A percentile compares a stretch with the other conserved stretches of the same genome.
These are phyloP conservation scores for Pelobates fuscus DNA, from an alignment of 2,113 vertebrate genomes.

Conservation along the genomic window DNA sequence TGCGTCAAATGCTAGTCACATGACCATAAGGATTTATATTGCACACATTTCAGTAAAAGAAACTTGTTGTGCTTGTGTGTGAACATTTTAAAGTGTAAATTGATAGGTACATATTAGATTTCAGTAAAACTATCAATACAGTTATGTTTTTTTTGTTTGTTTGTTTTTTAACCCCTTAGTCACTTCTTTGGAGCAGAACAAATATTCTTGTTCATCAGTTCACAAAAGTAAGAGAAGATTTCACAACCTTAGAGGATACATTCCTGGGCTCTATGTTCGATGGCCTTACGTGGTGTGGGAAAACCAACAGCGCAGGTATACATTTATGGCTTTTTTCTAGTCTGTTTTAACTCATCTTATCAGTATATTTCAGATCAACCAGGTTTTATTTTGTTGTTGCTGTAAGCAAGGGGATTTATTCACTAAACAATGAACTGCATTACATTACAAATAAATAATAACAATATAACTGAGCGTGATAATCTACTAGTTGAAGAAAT, in stretches of 20 bases:
- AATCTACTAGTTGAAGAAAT: no score
- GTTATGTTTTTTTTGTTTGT: neutral
- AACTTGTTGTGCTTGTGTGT: no score
- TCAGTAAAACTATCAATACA: neutral
- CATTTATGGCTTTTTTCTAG: neutral
- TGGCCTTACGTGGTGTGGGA: constrained; percentile 80
- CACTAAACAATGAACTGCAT: no score
- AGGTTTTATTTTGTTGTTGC: no score
- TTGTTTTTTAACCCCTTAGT: constrained; percentile 61
- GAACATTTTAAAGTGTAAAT: neutral
- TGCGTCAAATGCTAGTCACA: no score
- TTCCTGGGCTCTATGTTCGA: constrained; percentile 77
- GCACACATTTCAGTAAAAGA: no score
- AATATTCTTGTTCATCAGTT: constrained; percentile 66
- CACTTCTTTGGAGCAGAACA: constrained; percentile 86
- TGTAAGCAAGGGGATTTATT: neutral
- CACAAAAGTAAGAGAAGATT: constrained; percentile 58
- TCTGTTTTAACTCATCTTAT: no score
- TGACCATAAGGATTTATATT: no score
- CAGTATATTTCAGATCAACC: no score
- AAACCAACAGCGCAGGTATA: constrained; percentile 58
- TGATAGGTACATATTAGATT: neutral
- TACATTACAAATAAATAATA: no score
- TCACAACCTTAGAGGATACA: constrained; percentile 78
- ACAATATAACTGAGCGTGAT: no score